Percentiles rank a stretch among this genome's conserved stretches.
These are phyloP conservation scores for Scaptomyza graminum DNA, from an alignment of 1,140 invertebrate genomes.

Conservation along the genomic window DNA sequence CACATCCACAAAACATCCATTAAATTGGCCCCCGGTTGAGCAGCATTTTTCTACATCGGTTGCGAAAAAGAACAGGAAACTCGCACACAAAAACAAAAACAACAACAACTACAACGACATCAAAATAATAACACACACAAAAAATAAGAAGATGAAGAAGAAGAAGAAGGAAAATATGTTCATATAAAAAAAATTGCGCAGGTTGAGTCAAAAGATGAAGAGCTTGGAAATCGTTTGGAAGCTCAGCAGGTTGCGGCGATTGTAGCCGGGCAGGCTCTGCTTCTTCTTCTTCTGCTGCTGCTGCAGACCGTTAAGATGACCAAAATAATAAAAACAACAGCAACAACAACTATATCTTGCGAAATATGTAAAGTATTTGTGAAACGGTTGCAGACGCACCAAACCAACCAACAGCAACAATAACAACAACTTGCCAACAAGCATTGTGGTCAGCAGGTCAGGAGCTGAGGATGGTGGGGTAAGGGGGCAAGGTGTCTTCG, in stretches of 20 bases:
- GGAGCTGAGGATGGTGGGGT: too few species aligned
- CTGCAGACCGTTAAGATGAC: conserved; percentile 38
- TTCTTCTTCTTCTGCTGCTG: background rate
- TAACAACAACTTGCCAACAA: conserved; percentile 4
- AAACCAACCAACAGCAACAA: conserved; percentile 19
- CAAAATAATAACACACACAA: conserved; percentile 43
- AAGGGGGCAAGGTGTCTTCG: background rate
- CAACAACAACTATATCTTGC: conserved; percentile 25
- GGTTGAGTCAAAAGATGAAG: conserved; percentile 58
- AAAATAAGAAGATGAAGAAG: conserved; percentile 2
- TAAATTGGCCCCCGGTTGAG: conserved; percentile 68
- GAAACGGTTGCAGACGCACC: conserved; percentile 69
- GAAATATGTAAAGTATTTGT: conserved; percentile 74
- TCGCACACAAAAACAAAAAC: too few species aligned
- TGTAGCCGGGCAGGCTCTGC: conserved; percentile 68
- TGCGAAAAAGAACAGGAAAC: conserved; percentile 82
- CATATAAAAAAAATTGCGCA: conserved; percentile 59
- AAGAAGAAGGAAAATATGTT: conserved; percentile 5
- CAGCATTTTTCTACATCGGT: conserved; percentile 68
- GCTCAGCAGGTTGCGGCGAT: conserved; percentile 66
- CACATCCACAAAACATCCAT: conserved; percentile 49
- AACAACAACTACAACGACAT: conserved; percentile 38
- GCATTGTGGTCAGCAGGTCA: conserved; percentile 13
- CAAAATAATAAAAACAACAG: conserved; percentile 7
- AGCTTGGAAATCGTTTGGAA: conserved; percentile 24